These are phyloP conservation scores for Oncorhynchus kisutch DNA, from an alignment of 2,113 vertebrate genomes.

Conservation along the genomic window DNA sequence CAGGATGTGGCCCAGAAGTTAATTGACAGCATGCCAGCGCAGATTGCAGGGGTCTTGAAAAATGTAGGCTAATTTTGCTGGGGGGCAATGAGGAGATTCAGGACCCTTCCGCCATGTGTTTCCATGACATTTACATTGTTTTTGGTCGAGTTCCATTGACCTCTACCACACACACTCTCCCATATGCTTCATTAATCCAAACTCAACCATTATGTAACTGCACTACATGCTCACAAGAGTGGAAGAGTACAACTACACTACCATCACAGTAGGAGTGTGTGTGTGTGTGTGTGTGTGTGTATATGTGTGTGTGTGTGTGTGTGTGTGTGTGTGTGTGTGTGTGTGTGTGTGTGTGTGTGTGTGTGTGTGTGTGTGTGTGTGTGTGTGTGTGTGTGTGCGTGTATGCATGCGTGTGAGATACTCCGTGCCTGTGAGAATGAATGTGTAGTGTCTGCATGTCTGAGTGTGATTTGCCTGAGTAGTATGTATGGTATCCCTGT, in stretches of 20 bases:
- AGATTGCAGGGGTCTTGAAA: too few relatives aligned
- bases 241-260: slow-evolving; percentile 50
- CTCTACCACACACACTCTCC: slow-evolving; percentile 2
- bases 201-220: slow-evolving; percentile 65
- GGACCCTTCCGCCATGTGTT: too few relatives aligned
- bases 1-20: too few relatives aligned
- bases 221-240: slow-evolving; percentile 69
- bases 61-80: too few relatives aligned
- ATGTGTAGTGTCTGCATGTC: slow-evolving; percentile 4
- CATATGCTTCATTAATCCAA: slow-evolving; percentile 72
- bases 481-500: slow-evolving; percentile 14
- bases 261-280: slow-evolving; percentile 4
- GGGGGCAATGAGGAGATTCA: too few relatives aligned
- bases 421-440: background rate
- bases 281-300: slow-evolving; percentile 12
- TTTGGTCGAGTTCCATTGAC: too few relatives aligned
- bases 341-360: slow-evolving; percentile 7
- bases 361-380: background rate
- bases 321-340: slow-evolving; percentile 3
- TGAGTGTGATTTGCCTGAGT: background rate
- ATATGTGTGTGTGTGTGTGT: slow-evolving; percentile 3
- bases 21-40: too few relatives aligned
- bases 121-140: too few relatives aligned
- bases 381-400: background rate
- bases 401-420: too few relatives aligned